phyloP scores from a whole-genome alignment of 2,888 invertebrate species.

The Arctia plantaginis region DNA sequence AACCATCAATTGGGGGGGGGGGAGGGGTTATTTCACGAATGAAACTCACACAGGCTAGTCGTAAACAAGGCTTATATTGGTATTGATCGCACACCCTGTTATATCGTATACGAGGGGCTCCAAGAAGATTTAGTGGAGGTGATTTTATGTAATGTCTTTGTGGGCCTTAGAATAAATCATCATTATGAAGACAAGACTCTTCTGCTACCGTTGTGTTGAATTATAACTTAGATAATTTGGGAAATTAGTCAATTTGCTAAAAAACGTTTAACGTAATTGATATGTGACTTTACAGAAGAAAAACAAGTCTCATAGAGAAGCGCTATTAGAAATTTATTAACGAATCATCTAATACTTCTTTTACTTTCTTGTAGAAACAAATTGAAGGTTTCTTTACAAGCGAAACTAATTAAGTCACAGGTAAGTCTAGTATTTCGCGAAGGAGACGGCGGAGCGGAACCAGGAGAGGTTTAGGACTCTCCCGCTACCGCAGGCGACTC shows the following conservation, averaged over 20 bases:
- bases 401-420: not conserved
- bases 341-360: not conserved
- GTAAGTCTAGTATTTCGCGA: too few species aligned
- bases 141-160: not conserved
- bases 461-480: too few species aligned
- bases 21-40: conserved; percentile 22
- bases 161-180: not conserved
- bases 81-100: conserved; percentile 21
- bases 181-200: not conserved
- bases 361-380: not conserved
- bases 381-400: not conserved
- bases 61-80: conserved; percentile 32
- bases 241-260: not conserved
- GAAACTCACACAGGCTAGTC: conserved; percentile 11
- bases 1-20: conserved; percentile 35
- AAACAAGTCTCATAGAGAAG: not conserved
- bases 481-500: too few species aligned
- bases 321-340: too few species aligned
- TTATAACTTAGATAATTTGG: not conserved
- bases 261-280: not conserved
- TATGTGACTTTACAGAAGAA: not conserved
- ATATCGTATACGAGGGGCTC: not conserved
- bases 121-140: not conserved
- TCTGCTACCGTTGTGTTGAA: not conserved
- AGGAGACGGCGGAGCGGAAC: too few species aligned